Evolutionary conservation across 2,797 vertebrate genomes (phyloP), one percentile per base, ranked within the genome.

Genomic region (Danio aesculapii): DNA sequence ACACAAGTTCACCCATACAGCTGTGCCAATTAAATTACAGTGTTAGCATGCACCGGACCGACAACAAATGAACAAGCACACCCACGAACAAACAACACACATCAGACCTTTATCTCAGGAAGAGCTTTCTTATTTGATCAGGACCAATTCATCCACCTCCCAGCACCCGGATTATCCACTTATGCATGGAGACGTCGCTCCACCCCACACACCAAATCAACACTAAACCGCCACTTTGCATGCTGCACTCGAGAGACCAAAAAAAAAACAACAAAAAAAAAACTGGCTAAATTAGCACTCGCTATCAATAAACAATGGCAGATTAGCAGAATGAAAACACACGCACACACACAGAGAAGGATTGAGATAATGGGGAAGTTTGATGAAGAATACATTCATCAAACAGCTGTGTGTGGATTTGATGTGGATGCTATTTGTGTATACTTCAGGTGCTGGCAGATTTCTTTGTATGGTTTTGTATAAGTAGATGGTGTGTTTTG

Each of bases 141-240:
- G 81, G 76, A 75, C 67, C 85, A 86, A 77, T 88, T 83, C 82
- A 82, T 75, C 79, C 74, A 77, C 83, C 82, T 70, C 57, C 66
- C 21, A 83, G 83, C 79, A 81, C 75, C 53, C 46, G 77, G 71
- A 85, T 85, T 86, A 86, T 87, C 86, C 50, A 77, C 78, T 86
- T 81, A 74, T 58, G 70, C 53, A 66, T 55, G 62, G 53, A 83
- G 68, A 80, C 14, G 55, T 82, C 78, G 80, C 46, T 59, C 61
- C 63, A 73, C 81, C 58, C 49, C 50, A 21, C 50, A 63, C 10
- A 19, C 30, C 44, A 58, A 80, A 84, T 74, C 58, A 75, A 82
- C n/a, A 5, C 44, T 69, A 71, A 79, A 84, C 75, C 71, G 11
- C 39, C 70, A 62, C 75, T 78, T 70, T 76, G 81, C 79, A 77